phyloP scores from a whole-genome alignment of 2,113 vertebrate genomes.

The Cyprinodon variegatus region DNA sequence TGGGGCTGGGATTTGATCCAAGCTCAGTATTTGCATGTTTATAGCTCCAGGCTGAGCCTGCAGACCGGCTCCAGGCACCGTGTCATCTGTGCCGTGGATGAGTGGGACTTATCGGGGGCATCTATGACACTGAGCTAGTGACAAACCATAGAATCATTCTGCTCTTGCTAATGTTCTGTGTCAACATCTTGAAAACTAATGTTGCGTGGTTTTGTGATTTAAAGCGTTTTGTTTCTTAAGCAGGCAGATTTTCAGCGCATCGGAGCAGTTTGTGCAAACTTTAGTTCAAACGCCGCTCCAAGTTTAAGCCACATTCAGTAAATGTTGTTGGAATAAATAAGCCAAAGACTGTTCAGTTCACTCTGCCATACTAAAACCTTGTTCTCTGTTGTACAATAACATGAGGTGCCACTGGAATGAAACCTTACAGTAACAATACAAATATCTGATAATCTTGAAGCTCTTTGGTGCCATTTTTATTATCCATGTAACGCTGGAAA shows the following conservation, averaged over 20 bases:
- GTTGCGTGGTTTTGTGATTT: constrained; percentile 2
- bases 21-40: constrained; percentile 34
- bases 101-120: constrained; percentile 23
- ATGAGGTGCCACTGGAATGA: constrained; percentile 34
- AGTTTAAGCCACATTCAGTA: constrained; percentile 21
- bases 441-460: constrained; percentile 29
- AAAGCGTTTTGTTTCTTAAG: constrained; percentile 36
- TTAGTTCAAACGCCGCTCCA: constrained; percentile 1
- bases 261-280: constrained; percentile 5
- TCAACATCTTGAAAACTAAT: constrained; percentile 21
- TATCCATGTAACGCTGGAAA: constrained; percentile 14
- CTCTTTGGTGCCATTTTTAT: constrained; percentile 23
- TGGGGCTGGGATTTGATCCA: constrained; percentile 40
- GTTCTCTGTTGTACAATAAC: constrained; percentile 28
- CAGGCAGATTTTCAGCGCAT: neutral
- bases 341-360: constrained; percentile 58
- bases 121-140: constrained; percentile 4
- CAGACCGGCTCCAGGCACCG: constrained; percentile 17
- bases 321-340: constrained; percentile 25
- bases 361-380: constrained; percentile 10
- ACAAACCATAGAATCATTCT: constrained; percentile 19
- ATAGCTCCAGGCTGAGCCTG: constrained; percentile 24
- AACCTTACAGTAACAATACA: constrained; percentile 30
- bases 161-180: constrained; percentile 7
- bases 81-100: constrained; percentile 40